Base-by-base conservation (phyloP, 1,140 invertebrate species). In the Danaus melanippus region DNA sequence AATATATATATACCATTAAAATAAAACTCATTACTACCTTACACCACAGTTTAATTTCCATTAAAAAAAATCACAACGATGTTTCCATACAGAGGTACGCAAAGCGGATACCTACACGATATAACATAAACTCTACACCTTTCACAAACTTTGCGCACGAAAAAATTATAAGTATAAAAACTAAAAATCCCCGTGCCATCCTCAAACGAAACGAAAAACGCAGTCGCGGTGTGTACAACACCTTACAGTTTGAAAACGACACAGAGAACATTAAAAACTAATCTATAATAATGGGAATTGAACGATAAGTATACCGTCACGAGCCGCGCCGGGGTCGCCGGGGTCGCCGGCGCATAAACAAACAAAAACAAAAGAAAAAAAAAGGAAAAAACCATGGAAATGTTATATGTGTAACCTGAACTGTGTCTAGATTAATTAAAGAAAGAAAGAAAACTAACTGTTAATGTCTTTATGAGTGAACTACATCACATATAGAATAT, bases 391-490 rank as follows among this genome's bases (percentile, higher is more conserved):
- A 68, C 56, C 61, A 78, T 86, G 83, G 79, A 83, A 83, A 78
- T 83, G 76, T 82, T 71, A 67, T 71, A 71, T 81, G 79, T 81
- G 69, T 68, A 70, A 76, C 60, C 79, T 76, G 74, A 76, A 79
- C 64, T 76, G 78, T 83, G 80, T 81, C 74, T 80, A 80, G 74
- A 69, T 68, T 74, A 71, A 74, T 67, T 32, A 32, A 32, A 32
- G 21, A 32, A 32, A 32, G 5, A 32, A 76, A 74, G 46, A 69
- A 68, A 82, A 79, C 83, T 84, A 86, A 71, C 69, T 81, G 79
- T 83, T 86, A 84, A 86, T 86, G 83, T 86, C 83, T 86, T 86
- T 86, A 84, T 82, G 79, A 72, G 83, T 86, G 83, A 86, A 77
- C 71, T 78, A 86, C 48, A 83, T 84, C 80, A 86, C 83, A 69